Conservation (phyloP, 2,888 invertebrate genomes). For the Pegoplata infirma region DNA sequence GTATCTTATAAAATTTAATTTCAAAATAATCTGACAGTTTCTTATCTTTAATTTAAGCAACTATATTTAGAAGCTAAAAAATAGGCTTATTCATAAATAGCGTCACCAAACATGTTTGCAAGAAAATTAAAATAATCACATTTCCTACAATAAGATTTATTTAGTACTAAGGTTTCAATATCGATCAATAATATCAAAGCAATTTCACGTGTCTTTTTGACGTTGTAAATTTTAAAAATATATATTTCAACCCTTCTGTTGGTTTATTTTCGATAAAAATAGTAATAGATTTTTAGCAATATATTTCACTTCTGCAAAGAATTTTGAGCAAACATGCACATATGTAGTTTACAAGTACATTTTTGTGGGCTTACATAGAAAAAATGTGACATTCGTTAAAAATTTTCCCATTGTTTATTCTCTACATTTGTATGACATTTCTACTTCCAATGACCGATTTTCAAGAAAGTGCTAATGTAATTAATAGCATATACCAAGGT, state of each 20-base stretch:
- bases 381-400: conserved; percentile 22
- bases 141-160: conserved; percentile 26
- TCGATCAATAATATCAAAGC: conserved; percentile 29
- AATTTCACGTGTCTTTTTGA: conserved; percentile 26
- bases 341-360: neutral
- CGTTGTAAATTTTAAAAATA: conserved; percentile 6
- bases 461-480: conserved; percentile 73
- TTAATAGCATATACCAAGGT: conserved; percentile 74
- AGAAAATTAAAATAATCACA: conserved; percentile 11
- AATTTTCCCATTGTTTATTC: neutral
- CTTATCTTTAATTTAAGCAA: no score
- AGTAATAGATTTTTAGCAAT: conserved; percentile 44
- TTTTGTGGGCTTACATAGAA: conserved; percentile 21
- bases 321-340: neutral
- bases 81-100: no score
- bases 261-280: no score
- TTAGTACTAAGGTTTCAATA: conserved; percentile 50
- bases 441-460: conserved; percentile 71
- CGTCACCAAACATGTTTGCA: no score
- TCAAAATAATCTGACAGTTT: no score
- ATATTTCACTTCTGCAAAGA: neutral
- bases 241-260: neutral
- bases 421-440: conserved; percentile 35
- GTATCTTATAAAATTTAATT: no score
- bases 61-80: no score